Conservation (phyloP, 2,113 vertebrate species). For the Pelecanus crispus region DNA sequence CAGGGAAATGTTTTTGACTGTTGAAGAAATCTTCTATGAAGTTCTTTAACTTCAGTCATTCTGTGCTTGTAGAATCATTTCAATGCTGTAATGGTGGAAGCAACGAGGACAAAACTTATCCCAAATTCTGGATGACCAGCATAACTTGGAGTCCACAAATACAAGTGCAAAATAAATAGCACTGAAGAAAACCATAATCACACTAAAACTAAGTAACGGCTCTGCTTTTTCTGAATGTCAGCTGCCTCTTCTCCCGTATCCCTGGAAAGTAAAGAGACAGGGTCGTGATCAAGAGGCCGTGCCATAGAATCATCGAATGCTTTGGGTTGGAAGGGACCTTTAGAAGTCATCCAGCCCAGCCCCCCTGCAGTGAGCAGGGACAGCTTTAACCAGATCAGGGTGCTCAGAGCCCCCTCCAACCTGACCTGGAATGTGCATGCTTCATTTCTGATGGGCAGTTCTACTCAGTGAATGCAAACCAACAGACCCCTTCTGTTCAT, state of each 20-base stretch:
- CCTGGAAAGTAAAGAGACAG: background rate
- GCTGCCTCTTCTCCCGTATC: background rate
- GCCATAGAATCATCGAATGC: too few species aligned
- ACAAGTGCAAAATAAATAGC: background rate
- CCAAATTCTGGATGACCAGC: background rate
- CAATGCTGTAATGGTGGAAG: background rate
- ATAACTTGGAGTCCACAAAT: background rate
- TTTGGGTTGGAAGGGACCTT: too few species aligned
- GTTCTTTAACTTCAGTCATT: background rate
- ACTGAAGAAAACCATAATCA: background rate
- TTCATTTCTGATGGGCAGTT: background rate
- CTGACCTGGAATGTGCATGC: too few species aligned
- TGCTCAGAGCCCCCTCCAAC: too few species aligned
- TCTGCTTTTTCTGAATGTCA: background rate
- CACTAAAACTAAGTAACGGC: fast-evolving
- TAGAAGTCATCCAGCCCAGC: too few species aligned
- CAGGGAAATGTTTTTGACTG: background rate
- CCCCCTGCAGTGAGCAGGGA: too few species aligned
- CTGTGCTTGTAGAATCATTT: background rate
- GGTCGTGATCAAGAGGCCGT: background rate
- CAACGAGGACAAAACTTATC: background rate
- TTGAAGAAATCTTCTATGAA: background rate
- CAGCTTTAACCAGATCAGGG: too few species aligned
- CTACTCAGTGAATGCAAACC: background rate
- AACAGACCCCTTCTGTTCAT: background rate